Evolutionary conservation across 2,797 vertebrate species (phyloP).

Genomic region (Premnoplex brunnescens): DNA sequence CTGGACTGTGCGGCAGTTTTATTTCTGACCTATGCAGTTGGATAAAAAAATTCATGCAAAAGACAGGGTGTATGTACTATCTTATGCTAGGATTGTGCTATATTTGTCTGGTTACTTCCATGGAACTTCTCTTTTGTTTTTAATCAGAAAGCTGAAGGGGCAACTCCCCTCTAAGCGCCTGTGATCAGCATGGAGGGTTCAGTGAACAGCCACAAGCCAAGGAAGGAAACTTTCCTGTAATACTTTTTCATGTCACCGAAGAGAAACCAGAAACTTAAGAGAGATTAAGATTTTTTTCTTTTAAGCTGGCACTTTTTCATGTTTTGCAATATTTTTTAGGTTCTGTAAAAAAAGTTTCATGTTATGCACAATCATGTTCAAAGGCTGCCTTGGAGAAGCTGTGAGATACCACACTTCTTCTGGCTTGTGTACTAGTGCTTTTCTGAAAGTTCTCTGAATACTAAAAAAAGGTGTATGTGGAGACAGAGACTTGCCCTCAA

Average conservation of each 20-base stretch:
- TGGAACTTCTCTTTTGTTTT: background rate
- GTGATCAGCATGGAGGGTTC: background rate
- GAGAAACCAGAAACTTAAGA: background rate
- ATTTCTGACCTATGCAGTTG: background rate
- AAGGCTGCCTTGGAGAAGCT: background rate
- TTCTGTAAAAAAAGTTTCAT: background rate
- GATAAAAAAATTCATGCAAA: background rate
- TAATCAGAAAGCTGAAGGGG: background rate
- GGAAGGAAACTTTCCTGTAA: background rate
- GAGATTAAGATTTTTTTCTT: background rate
- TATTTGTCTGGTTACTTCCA: background rate
- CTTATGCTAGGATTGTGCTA: background rate
- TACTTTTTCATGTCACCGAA: background rate
- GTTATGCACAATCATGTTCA: rapidly evolving
- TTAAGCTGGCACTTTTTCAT: background rate
- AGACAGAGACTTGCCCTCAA: background rate
- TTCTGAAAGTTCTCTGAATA: background rate
- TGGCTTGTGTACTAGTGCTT: background rate
- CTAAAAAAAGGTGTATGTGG: background rate
- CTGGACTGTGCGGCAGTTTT: background rate
- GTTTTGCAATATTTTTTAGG: background rate
- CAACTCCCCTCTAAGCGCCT: rapidly evolving
- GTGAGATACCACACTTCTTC: background rate
- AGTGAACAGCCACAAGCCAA: background rate
- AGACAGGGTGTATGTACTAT: background rate